Base-by-base conservation (phyloP, 2,113 vertebrate species). In the Hystrix cristata region DNA sequence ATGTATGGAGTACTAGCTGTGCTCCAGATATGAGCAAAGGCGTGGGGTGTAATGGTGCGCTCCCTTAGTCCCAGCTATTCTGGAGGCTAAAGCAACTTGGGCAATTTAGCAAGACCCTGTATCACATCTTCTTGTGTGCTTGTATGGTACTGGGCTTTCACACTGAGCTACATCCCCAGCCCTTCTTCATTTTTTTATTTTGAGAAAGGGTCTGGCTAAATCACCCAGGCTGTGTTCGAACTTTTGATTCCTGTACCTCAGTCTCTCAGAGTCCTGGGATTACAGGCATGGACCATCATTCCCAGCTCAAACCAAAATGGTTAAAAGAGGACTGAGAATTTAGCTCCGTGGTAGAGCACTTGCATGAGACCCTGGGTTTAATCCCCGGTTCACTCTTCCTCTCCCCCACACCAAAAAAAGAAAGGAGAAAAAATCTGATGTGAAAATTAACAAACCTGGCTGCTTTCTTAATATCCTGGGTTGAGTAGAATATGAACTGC, bases 1-100 rank as follows among this genome's bases (percentile, higher is more conserved):
- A 67, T 79, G 3, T 21, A n/a, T 7, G 55, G 60, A 34, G 12
- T 88, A 29, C 15, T 29, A 90, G 38, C 67, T 69, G 0, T 29
- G 16, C n/a, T 87, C 93, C 80, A 93, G 53, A 65, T 95, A 57
- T 87, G 71, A 94, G 38, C n/a, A 74, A 43, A 90, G n/a, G 38
- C 1, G 6, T 51, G 25, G 72, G 21, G 5, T 31, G 14, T 78
- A 46, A 4, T 78, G 27, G 5, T 78, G 27, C 29, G 7, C 46
- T 53, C 29, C 29, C 31, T 3, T 31, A 34, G 34, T 79, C 76
- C 76, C 48, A 53, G 1, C 48, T 53, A 18, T 5, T 53, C 27
- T 79, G 16, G 51, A 19, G 53, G 48, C 76, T 34, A 16, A 19
- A 19, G 48, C 29, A 55, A 15, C 27, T 31, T 79, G 31, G 27